These are phyloP conservation scores for Eulemur rubriventer DNA, from an alignment of 2,797 vertebrate genomes.

Conservation along the genomic window DNA sequence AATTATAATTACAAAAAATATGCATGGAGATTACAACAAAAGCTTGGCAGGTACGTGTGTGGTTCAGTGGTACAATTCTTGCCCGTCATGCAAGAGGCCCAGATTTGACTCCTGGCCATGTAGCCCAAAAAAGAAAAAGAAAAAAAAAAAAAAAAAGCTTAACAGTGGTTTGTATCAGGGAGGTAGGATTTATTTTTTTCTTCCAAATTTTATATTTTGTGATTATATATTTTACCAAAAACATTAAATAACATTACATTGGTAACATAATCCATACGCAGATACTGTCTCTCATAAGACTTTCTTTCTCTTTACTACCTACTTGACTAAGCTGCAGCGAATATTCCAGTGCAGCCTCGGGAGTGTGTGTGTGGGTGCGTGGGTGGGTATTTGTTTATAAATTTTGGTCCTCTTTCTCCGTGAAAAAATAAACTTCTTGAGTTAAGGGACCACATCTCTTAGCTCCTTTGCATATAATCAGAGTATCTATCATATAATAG, in stretches of 20 bases:
- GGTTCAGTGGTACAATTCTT: background rate
- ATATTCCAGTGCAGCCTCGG: background rate
- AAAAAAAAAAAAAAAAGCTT: background rate
- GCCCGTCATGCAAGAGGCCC: background rate
- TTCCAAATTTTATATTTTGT: background rate
- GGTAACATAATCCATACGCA: background rate
- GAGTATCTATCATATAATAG: background rate
- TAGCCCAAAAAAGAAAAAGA: background rate
- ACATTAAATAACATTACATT: background rate
- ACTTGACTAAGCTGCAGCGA: background rate
- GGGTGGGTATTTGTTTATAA: background rate
- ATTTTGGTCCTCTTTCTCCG: background rate
- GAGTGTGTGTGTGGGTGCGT: background rate
- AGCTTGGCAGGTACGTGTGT: background rate
- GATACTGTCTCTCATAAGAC: background rate
- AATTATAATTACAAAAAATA: constrained; percentile 25
- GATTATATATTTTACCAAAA: background rate
- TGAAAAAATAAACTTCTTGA: background rate
- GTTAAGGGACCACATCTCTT: background rate
- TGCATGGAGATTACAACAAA: background rate
- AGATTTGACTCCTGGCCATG: background rate
- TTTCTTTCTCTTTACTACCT: background rate
- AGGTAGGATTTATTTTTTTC: background rate
- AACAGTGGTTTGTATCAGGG: background rate
- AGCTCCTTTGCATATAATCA: background rate